Conservation (phyloP, 2,888 invertebrate species). For the Lucinisca nassula region DNA sequence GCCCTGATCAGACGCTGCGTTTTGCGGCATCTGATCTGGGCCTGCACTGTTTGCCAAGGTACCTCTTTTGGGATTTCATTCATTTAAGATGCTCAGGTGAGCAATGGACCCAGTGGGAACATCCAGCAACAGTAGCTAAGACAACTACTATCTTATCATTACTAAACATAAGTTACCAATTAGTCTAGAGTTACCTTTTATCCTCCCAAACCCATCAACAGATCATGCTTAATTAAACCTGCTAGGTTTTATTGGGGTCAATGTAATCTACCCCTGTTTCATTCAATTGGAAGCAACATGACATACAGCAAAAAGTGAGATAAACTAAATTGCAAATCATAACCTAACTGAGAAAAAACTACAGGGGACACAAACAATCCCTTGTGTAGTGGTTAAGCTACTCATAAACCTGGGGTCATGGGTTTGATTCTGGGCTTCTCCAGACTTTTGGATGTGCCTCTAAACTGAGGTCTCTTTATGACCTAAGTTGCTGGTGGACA, state of each 20-base stretch:
- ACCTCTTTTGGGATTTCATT: no score
- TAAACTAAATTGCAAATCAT: not conserved
- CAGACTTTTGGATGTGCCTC: no score
- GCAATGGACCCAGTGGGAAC: not conserved
- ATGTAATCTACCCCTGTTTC: not conserved
- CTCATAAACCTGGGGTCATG: no score
- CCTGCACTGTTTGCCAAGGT: no score
- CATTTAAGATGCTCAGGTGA: no score
- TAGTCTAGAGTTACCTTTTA: not conserved
- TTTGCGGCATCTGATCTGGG: no score
- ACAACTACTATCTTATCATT: constrained; percentile 1
- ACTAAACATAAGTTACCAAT: constrained; percentile 2
- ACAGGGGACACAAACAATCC: no score
- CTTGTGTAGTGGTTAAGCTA: no score
- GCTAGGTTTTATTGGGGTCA: constrained; percentile 13
- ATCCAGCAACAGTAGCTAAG: not conserved
- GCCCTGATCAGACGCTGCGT: no score
- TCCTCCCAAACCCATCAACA: constrained; percentile 3
- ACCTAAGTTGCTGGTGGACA: no score
- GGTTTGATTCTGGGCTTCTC: no score
- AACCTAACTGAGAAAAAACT: not conserved
- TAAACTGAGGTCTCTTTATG: no score
- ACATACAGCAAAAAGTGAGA: not conserved
- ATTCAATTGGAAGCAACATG: constrained; percentile 2
- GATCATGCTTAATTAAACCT: constrained; percentile 10